Conservation (phyloP, 1,140 invertebrate genomes). For the Zaprionus africanus region DNA sequence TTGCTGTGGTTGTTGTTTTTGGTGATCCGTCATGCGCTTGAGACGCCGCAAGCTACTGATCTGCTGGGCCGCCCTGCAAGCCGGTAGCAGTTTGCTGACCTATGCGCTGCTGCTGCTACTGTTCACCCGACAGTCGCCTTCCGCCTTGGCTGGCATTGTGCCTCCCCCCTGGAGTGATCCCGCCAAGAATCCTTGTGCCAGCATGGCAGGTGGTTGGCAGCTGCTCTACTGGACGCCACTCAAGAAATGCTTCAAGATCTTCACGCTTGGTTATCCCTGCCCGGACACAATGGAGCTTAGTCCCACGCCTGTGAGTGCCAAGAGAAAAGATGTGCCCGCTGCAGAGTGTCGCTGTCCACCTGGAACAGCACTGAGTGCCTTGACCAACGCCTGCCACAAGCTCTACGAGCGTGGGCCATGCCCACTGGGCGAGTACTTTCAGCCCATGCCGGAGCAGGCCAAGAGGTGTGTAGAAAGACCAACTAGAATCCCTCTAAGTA, state of each 20-base stretch:
- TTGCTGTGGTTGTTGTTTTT: neutral
- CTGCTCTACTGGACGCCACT: slow-evolving; percentile 92
- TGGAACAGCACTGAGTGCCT: slow-evolving; percentile 87
- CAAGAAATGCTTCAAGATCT: slow-evolving; percentile 93
- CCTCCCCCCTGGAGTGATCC: slow-evolving; percentile 94
- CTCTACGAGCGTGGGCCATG: slow-evolving; percentile 90
- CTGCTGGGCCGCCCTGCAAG: slow-evolving; percentile 71
- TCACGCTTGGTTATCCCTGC: slow-evolving; percentile 91
- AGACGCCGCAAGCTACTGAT: slow-evolving; percentile 72
- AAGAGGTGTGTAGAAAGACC: slow-evolving; percentile 45
- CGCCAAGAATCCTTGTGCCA: slow-evolving; percentile 91
- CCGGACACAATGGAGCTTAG: slow-evolving; percentile 92
- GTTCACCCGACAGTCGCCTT: slow-evolving; percentile 32
- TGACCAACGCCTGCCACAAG: slow-evolving; percentile 87
- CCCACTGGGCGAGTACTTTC: slow-evolving; percentile 86
- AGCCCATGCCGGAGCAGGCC: slow-evolving; percentile 54
- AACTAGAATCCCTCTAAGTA: neutral
- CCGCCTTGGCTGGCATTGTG: slow-evolving; percentile 87
- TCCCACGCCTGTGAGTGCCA: slow-evolving; percentile 84
- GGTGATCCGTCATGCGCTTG: slow-evolving; percentile 31
- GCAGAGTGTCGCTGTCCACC: slow-evolving; percentile 92
- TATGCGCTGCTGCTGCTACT: slow-evolving; percentile 62
- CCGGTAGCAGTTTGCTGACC: slow-evolving; percentile 59
- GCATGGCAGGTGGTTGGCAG: slow-evolving; percentile 91
- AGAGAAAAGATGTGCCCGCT: slow-evolving; percentile 79